phyloP scores from a whole-genome alignment of 2,888 invertebrate species.

The Octonoba sinensis region DNA sequence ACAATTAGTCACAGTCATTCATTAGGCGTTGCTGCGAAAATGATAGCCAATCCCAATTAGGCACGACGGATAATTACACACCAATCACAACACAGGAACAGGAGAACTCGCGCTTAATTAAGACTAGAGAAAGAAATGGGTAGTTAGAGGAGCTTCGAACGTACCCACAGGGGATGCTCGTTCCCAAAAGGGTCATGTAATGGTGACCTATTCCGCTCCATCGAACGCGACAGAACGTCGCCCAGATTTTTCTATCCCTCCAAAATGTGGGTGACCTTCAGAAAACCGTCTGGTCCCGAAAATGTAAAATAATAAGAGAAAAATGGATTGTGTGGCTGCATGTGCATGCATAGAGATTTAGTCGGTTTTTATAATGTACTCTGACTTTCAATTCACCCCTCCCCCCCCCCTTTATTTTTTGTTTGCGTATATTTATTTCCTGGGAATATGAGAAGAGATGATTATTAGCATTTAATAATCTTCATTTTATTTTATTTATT shows the following conservation, averaged over 20 bases:
- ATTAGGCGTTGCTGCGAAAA: neutral
- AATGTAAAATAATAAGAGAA: neutral
- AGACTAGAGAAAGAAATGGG: too few species aligned
- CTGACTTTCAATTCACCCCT: too few species aligned
- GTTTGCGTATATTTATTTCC: too few species aligned
- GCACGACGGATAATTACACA: neutral
- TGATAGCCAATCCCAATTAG: conserved; percentile 1
- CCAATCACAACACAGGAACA: neutral
- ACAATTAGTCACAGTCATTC: neutral
- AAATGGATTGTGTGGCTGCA: neutral
- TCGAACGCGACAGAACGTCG: neutral
- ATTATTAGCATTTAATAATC: too few species aligned
- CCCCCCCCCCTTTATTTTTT: too few species aligned
- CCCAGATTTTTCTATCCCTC: neutral
- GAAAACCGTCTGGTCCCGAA: neutral
- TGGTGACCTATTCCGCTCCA: neutral
- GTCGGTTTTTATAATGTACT: too few species aligned
- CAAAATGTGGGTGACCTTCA: neutral
- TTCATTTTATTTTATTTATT: too few species aligned
- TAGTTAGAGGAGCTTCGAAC: too few species aligned
- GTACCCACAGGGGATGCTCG: neutral
- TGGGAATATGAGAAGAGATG: too few species aligned
- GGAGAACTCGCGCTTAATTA: neutral
- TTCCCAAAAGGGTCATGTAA: neutral
- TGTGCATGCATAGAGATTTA: too few species aligned